Percentiles rank a stretch among this genome's conserved stretches.
Evolutionary conservation across 2,113 vertebrate species (phyloP).

Genomic region (Anolis sagrei): DNA sequence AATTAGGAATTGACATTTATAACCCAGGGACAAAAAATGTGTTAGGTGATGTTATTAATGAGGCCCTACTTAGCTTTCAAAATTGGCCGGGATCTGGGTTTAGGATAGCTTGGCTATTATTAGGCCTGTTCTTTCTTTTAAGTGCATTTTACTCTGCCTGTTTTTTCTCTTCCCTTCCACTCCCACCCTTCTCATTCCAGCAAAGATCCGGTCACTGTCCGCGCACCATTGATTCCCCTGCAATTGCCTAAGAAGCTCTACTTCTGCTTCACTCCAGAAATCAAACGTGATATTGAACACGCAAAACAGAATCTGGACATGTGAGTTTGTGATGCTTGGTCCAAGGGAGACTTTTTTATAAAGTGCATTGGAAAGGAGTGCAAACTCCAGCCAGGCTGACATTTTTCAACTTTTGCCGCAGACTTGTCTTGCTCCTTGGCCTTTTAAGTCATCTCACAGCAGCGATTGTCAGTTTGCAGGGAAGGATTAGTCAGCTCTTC

Average conservation of each 20-base stretch:
- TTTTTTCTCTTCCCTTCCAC: not conserved
- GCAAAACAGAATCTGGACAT: slow-evolving; percentile 88
- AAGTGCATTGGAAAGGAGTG: no score
- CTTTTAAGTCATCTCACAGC: not conserved
- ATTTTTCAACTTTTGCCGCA: not conserved
- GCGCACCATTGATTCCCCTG: slow-evolving; percentile 79
- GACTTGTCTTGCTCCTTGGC: not conserved
- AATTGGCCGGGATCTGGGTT: no score
- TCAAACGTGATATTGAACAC: slow-evolving; percentile 84
- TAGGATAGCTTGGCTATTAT: not conserved
- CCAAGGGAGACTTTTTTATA: no score
- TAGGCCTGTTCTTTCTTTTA: not conserved
- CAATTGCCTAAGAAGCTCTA: slow-evolving; percentile 85
- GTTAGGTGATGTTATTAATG: no score
- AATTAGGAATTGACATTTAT: no score
- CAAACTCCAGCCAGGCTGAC: no score
- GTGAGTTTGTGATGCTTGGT: slow-evolving; percentile 64
- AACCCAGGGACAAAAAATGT: no score
- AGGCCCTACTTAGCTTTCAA: no score
- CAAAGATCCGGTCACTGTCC: slow-evolving; percentile 76
- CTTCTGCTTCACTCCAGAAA: slow-evolving; percentile 83
- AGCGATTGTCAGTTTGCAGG: not conserved
- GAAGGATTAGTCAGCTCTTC: not conserved
- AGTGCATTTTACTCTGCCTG: no score
- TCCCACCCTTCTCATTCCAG: slow-evolving; percentile 52